Evolutionary conservation across 2,113 vertebrate species (phyloP), one percentile per base, ranked within the genome.

Genomic region (Antigone vipio): DNA sequence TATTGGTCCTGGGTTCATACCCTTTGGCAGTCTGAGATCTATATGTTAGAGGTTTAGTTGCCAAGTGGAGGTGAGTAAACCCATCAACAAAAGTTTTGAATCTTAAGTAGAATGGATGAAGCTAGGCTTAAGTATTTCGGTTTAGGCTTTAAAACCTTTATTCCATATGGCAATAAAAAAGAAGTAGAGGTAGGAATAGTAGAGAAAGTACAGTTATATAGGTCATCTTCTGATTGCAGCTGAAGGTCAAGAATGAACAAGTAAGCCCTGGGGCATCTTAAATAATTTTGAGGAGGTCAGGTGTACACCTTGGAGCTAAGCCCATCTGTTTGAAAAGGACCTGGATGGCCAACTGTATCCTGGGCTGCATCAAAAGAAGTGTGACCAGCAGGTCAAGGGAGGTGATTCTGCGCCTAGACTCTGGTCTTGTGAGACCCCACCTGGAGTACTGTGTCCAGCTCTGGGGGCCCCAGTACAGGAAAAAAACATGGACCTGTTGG

Each of bases 251-350:
- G 50, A 93, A 88, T 64, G 26, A 90, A 74, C 44, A 67, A 91
- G 56, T 75, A 72, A 95, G 22, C 30, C 76, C 68, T 58, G 11
- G 27, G n/a, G n/a, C 9, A 80, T 69, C 82, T 92, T 93, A 82
- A 80, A 82, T 58, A 77, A 78, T 91, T 95, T 96, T 87, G 53
- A 84, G 89, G 76, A 77, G 56, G 52, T 92, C 85, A 91, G 15
- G 5, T 93, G 68, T 60, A 79, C 91, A 44, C 12, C 35, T 87
- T 34, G 30, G 21, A 77, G 64, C 52, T 96, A 88, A 77, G 35
- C 14, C 12, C 44, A 47, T 64, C 86, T 81, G 38, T 93, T 93
- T 84, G 79, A 68, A 86, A 91, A 75, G 52, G 26, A 77, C n/a
- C 9, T 12, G 56, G 86, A 90, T 0, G 3, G 2, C 15, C 52